Conservation (phyloP, 1,140 invertebrate genomes). For the Temnothorax longispinosus region DNA sequence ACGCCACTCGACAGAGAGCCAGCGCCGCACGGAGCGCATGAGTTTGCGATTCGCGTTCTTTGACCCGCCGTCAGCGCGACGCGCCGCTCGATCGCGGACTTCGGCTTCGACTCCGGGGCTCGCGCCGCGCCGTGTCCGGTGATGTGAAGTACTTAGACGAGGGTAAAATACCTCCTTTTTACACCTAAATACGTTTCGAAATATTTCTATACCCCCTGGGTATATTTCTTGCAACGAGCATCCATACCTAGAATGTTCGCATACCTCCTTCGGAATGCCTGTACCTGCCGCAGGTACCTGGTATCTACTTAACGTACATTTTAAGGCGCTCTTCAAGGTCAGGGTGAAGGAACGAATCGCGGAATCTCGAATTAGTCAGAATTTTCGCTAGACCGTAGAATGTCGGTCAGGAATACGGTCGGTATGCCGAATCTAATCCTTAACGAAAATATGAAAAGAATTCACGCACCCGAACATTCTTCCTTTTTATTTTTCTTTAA, state of each 20-base stretch:
- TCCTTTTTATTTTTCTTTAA: background rate
- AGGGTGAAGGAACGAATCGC: background rate
- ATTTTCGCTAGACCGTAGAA: background rate
- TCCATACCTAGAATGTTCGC: background rate
- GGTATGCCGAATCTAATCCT: background rate
- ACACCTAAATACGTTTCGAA: background rate
- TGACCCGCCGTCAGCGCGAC: constrained; percentile 77
- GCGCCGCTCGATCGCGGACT: constrained; percentile 51
- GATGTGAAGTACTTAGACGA: background rate
- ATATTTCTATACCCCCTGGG: background rate
- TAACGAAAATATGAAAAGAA: background rate
- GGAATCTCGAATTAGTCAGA: background rate
- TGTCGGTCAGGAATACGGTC: background rate
- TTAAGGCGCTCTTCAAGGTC: background rate
- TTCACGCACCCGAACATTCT: background rate
- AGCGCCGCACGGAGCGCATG: constrained; percentile 67
- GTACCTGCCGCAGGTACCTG: constrained; percentile 21
- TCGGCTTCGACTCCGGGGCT: background rate
- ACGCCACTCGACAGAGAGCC: constrained; percentile 44
- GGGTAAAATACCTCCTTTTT: background rate
- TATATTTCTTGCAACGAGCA: background rate
- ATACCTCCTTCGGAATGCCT: background rate
- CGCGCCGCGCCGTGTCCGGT: background rate
- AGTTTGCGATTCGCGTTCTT: constrained; percentile 81
- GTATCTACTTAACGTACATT: constrained; percentile 2